Evolutionary conservation across 1,140 invertebrate species (phyloP), one percentile per base, ranked within the genome.

Genomic region (Solenopsis invicta): DNA sequence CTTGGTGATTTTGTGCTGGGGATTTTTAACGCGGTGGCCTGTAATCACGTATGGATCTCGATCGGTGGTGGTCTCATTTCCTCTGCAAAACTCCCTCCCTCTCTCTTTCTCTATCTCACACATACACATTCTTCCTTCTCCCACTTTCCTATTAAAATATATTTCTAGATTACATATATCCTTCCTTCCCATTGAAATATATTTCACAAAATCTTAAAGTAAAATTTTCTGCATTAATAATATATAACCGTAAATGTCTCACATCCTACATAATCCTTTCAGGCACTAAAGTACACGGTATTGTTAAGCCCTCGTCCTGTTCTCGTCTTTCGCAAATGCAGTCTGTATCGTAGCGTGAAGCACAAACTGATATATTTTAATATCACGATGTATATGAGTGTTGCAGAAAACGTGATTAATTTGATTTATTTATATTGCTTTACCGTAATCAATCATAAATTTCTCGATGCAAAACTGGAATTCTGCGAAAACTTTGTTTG

Each of bases 61-160:
- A 85, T 89, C 87, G 90, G 87, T 89, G 92, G 88, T 93, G 92
- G 90, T 89, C 74, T 90, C 77, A 62, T 74, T 86, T 76, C 61
- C 84, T 89, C 45, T 85, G 86, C 84, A 90, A 81, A 85, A 8
- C 24, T 64, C 45, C 59, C 48, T 54, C n/a, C 56, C 12, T 54
- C 56, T 67, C n/a, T 21, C n/a, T 69, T 37, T 69, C 41, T 74
- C 10, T 66, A n/a, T 12, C 34, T 66, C 34, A 62, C 16, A 77
- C 12, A 29, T 2, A 56, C 12, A 72, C 12, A 29, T 4, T n/a
- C 41, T 34, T 6, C 18, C 10, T 21, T 45, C 21, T 24, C 1
- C 54, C 48, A 18, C 0, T 56, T 12, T 34, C 41, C 18, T 48
- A 18, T 82, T 13, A 41, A 87, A 37, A 29, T 45, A 29, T 45